phyloP scores from a whole-genome alignment of 2,888 invertebrate species.

The Andrena minutula region DNA sequence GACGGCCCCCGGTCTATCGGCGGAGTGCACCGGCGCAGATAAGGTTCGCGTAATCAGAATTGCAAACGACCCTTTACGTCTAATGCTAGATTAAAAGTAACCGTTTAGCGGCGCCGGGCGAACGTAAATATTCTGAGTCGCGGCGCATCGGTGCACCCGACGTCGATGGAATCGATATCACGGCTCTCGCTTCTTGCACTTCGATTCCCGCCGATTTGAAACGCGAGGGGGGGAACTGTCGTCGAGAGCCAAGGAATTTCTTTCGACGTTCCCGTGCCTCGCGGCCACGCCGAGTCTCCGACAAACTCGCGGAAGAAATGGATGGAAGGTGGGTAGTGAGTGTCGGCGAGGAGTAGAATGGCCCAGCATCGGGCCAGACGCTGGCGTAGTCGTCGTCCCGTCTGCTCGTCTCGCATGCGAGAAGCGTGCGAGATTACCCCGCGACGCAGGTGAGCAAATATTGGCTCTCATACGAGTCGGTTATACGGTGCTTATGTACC shows the following conservation, averaged over 20 bases:
- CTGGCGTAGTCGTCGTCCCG: slow-evolving; percentile 49
- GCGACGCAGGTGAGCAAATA: slow-evolving; percentile 78
- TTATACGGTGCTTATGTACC: slow-evolving; percentile 78
- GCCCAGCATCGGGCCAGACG: slow-evolving; percentile 41
- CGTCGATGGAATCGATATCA: slow-evolving; percentile 36
- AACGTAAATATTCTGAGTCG: slow-evolving; percentile 30
- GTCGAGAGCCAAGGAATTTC: not conserved
- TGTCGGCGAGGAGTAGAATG: slow-evolving; percentile 27
- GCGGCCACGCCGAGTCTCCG: not conserved
- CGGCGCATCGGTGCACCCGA: slow-evolving; percentile 5
- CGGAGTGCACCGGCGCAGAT: slow-evolving; percentile 46
- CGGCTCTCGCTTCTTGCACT: not conserved
- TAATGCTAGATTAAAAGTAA: slow-evolving; percentile 51
- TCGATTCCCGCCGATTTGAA: not conserved
- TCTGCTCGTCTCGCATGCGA: slow-evolving; percentile 70
- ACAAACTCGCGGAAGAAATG: not conserved
- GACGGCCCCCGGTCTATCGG: slow-evolving; percentile 40
- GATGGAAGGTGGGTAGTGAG: not conserved
- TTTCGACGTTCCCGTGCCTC: not conserved
- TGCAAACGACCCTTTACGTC: slow-evolving; percentile 52
- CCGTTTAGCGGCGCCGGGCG: slow-evolving; percentile 36
- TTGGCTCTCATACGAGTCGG: slow-evolving; percentile 80
- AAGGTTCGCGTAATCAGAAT: slow-evolving; percentile 54
- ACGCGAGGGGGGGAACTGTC: not conserved
- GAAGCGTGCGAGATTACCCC: slow-evolving; percentile 76